A percentile compares a stretch with the other conserved stretches of the same genome.
Conservation (phyloP, 2,888 invertebrate genomes). For the Andricus quercusramuli region DNA sequence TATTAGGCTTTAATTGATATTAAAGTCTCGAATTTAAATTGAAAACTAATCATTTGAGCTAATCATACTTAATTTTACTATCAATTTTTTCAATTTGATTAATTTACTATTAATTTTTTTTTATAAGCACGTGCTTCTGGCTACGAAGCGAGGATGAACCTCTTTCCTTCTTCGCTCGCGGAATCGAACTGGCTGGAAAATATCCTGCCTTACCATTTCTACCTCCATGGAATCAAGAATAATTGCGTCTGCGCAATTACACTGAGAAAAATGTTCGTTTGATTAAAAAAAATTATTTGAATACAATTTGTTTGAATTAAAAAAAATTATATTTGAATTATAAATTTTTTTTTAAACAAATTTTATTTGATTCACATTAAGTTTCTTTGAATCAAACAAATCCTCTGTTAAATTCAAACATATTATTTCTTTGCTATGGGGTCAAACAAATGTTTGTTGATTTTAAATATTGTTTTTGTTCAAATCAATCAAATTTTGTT, state of each 20-base stretch:
- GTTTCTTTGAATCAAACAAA: no score
- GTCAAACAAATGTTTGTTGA: no score
- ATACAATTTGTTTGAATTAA: no score
- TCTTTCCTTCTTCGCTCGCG: constrained; percentile 36
- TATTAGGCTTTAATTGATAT: not conserved
- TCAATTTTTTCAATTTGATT: not conserved
- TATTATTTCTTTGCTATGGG: no score
- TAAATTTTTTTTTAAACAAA: no score
- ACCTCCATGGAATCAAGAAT: not conserved
- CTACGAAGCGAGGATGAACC: constrained; percentile 27
- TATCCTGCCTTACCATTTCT: constrained; percentile 29
- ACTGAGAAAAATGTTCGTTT: no score
- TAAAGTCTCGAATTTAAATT: not conserved
- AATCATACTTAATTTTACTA: not conserved
- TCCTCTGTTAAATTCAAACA: no score
- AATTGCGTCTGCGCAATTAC: constrained; percentile 48
- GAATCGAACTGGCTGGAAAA: constrained; percentile 49
- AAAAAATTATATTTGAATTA: no score
- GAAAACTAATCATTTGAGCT: not conserved
- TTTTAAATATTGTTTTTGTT: no score
- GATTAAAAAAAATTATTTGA: no score
- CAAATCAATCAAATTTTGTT: no score
- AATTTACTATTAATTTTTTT: not conserved
- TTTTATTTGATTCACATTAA: no score
- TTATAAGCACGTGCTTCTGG: constrained; percentile 44